phyloP scores from a whole-genome alignment of 64 coral and sea anemone genomes.

The Montipora capricornis region DNA sequence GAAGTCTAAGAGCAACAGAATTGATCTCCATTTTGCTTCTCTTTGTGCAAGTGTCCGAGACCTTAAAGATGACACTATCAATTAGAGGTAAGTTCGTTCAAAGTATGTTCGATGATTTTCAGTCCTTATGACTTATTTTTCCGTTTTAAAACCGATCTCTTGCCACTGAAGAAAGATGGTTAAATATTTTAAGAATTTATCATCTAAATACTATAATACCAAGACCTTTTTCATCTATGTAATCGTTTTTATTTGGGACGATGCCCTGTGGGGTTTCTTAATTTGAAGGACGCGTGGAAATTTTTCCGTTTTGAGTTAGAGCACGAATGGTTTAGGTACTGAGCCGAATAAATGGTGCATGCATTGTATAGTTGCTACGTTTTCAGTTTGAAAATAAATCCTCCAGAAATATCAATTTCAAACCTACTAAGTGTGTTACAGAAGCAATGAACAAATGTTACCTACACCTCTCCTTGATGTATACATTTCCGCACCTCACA shows the following conservation, averaged over 20 bases:
- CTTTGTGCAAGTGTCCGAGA: background rate
- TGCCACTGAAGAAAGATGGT: too few relatives aligned
- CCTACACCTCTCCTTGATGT: too few relatives aligned
- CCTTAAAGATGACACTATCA: background rate
- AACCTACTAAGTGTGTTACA: background rate
- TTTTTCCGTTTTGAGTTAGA: background rate
- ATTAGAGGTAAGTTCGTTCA: slow-evolving; percentile 19
- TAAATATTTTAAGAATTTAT: too few relatives aligned
- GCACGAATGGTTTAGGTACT: background rate
- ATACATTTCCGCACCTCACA: background rate
- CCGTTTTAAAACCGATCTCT: too few relatives aligned
- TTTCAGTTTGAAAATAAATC: background rate
- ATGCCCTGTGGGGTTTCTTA: background rate
- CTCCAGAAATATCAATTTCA: background rate
- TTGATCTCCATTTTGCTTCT: slow-evolving; percentile 20
- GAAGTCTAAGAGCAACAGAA: background rate
- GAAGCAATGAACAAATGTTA: background rate
- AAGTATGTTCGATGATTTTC: background rate
- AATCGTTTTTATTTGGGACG: too few relatives aligned
- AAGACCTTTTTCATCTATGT: too few relatives aligned
- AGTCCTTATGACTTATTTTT: too few relatives aligned
- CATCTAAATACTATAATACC: too few relatives aligned
- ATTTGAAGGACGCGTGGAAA: background rate
- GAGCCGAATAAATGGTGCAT: background rate
- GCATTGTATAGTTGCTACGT: too few relatives aligned